Conservation (phyloP, 2,888 invertebrate species). For the Ectobius pallidus region DNA sequence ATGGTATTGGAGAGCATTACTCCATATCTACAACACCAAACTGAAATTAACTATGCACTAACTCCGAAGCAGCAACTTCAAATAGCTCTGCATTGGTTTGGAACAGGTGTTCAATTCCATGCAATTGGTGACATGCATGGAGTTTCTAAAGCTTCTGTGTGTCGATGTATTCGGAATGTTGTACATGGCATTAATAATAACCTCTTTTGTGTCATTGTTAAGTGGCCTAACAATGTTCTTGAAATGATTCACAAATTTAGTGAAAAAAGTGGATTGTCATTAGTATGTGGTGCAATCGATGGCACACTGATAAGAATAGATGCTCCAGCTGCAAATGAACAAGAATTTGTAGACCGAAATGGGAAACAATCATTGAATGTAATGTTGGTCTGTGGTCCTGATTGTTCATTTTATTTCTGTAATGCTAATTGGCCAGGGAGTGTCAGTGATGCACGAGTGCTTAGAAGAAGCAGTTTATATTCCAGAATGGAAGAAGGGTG, state of each 20-base stretch:
- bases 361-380: constrained; percentile 6
- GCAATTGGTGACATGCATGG: no score
- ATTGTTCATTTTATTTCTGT: background rate
- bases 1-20: no score
- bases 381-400: constrained; percentile 14
- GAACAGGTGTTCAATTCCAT: no score
- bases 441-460: background rate
- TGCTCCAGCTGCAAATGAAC: background rate
- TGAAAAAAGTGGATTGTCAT: background rate
- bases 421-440: constrained; percentile 13
- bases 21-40: no score
- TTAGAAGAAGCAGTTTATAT: background rate
- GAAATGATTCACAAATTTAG: background rate
- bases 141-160: constrained; percentile 13
- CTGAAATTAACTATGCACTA: background rate
- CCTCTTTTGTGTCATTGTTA: no score
- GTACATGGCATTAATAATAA: background rate
- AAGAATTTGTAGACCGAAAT: background rate
- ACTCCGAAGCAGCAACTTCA: background rate
- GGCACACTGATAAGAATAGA: background rate
- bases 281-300: background rate
- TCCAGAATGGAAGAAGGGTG: background rate
- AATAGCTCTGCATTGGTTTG: background rate
- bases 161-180: background rate
- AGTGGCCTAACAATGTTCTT: background rate